phyloP scores from a whole-genome alignment of 2,888 invertebrate species.

The Gisinianus flammeolus region DNA sequence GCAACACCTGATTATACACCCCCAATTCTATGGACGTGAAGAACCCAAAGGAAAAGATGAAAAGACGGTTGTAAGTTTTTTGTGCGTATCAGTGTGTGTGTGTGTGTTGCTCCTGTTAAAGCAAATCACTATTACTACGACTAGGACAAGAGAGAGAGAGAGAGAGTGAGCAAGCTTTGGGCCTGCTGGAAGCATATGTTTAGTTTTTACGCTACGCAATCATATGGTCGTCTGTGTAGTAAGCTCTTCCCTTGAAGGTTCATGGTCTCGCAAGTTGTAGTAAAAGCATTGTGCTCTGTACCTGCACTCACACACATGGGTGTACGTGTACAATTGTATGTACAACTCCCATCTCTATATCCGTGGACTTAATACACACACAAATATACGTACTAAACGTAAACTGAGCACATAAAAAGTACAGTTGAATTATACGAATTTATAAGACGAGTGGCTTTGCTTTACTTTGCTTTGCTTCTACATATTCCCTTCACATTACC shows the following conservation, averaged over 20 bases:
- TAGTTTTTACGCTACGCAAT: not conserved
- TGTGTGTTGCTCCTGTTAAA: constrained; percentile 18
- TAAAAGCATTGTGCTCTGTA: not conserved
- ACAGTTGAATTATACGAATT: not conserved
- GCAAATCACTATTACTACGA: constrained; percentile 10
- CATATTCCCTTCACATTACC: not conserved
- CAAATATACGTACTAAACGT: not conserved
- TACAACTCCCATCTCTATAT: not conserved
- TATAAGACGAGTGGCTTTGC: not conserved
- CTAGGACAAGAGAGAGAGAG: not conserved
- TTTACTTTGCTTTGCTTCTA: not conserved
- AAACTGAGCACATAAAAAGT: not conserved
- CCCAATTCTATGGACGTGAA: constrained; percentile 27
- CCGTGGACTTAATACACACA: not conserved
- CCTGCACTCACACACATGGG: not conserved
- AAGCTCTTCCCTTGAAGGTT: not conserved
- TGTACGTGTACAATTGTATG: not conserved
- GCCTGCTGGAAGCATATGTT: not conserved
- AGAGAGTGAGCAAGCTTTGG: not conserved
- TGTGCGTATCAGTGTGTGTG: not conserved
- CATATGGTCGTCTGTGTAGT: not conserved
- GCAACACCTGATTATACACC: constrained; percentile 33
- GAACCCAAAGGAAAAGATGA: not conserved
- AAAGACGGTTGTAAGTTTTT: constrained; percentile 11
- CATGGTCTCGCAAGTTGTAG: not conserved